Conservation (phyloP, 1,140 invertebrate genomes). For the Brachionus koreanus region DNA sequence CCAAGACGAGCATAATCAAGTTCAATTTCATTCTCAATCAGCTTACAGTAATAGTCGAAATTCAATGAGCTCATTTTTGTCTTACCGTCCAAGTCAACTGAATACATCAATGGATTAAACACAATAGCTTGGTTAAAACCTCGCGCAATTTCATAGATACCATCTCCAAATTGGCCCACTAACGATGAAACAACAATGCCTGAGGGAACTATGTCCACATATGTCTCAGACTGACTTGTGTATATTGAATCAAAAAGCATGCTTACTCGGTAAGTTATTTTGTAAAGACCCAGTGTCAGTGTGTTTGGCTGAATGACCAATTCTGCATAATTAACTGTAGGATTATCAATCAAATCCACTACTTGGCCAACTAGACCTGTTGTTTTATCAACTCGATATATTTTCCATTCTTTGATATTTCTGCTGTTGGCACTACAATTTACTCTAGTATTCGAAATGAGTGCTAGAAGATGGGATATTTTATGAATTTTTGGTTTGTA, state of each 20-base stretch:
- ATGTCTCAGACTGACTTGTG: not conserved
- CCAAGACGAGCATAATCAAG: not conserved
- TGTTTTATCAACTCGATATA: not conserved
- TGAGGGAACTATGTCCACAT: not conserved
- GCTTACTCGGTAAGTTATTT: not conserved
- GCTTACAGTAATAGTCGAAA: not conserved
- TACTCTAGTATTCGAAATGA: not conserved
- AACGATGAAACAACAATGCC: not conserved
- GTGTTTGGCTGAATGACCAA: slow-evolving; percentile 21
- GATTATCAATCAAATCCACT: not conserved
- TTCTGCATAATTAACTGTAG: slow-evolving; percentile 32
- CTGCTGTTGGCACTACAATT: not conserved
- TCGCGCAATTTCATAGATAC: not conserved
- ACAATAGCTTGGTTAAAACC: not conserved
- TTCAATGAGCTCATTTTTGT: not conserved
- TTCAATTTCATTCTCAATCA: slow-evolving; percentile 14
- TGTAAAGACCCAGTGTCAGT: not conserved
- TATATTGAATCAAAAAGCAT: not conserved
- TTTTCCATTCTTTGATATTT: slow-evolving; percentile 19
- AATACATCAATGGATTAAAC: not conserved
- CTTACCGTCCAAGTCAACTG: not conserved
- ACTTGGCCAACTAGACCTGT: not conserved
- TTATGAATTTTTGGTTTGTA: not conserved
- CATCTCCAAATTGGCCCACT: not conserved
- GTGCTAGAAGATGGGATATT: not conserved